Evolutionary conservation across 35 echinoderm and acorn worm species (phyloP), one percentile per base, ranked within the genome.

Genomic region (Lytechinus pictus): DNA sequence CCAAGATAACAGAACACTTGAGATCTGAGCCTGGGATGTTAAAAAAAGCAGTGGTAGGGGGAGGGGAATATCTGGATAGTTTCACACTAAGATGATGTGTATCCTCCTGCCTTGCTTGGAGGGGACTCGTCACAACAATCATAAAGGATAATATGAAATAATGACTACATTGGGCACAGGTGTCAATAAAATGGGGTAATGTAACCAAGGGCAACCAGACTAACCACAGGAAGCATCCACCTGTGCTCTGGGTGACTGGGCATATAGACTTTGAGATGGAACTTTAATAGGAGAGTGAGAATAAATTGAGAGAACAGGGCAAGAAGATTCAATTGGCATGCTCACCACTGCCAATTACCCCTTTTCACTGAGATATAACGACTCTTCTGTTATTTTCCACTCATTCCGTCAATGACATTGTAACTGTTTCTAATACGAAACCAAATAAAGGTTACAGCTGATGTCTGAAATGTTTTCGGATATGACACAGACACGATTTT

Each of bases 241-340:
- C 92, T 93, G 92, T 93, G 92, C 92, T 55, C 11, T n/a, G 1
- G 92, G 57, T 93, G 92, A 93, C 92, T 93, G 92, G 92, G 54
- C 53, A 54, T 11, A 28, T 11, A 28, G 92, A 44, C 52, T 90
- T 90, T 29, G n/a, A 90, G 88, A 52, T 90, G 27, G 8, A 28
- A 54, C 54, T 7, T 27, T 79, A 44, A 44, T 79, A 24, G 66
- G 66, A 79, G 66, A 79, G 66, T 16, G 66, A 24, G 66, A 79
- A 79, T 14, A 79, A 24, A 79, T 24, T 16, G 14, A 79, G 14
- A 24, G 12, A 58, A 79, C 19, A 24, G 14, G 66, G 66, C 66
- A 79, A 79, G 66, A 19, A 79, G 14, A 79, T 79, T 79, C 66
- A n/a, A 79, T 79, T 79, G 66, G 66, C 66, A 5, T 24, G 19